Percentiles rank a stretch among this genome's conserved stretches.
Evolutionary conservation across 1,140 invertebrate species (phyloP).

Genomic region (Neodiprion pinetum): DNA sequence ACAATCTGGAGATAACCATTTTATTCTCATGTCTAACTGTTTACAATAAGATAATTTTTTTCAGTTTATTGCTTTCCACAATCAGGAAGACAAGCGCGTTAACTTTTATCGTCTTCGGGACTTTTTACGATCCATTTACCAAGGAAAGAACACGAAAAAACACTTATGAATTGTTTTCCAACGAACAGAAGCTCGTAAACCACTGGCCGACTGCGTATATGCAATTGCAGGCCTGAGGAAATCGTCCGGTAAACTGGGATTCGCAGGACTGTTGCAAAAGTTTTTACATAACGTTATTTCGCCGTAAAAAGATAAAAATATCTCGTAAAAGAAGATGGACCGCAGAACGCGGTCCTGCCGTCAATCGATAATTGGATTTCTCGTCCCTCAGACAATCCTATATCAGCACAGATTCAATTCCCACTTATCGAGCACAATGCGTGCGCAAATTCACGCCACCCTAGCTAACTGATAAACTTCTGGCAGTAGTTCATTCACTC

Average conservation of each 20-base stretch:
- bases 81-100: conserved; percentile 4
- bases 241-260: not conserved
- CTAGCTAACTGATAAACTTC: not conserved
- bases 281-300: not conserved
- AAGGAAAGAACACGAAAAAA: not conserved
- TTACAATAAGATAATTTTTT: not conserved
- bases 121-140: not conserved
- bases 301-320: not conserved
- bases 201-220: not conserved
- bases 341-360: not conserved
- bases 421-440: too few species aligned
- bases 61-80: not conserved
- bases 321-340: not conserved
- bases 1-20: not conserved
- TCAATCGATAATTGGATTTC: conserved; percentile 1
- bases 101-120: not conserved
- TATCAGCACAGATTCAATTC: too few species aligned
- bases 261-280: not conserved
- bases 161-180: not conserved
- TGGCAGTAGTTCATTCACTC: not conserved
- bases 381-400: not conserved
- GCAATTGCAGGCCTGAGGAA: not conserved
- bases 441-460: too few species aligned
- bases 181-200: conserved; percentile 2
- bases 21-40: not conserved